A percentile compares a stretch with the other conserved stretches of the same genome.
Conservation (phyloP, 2,888 invertebrate genomes). For the Cyclophora punctaria region DNA sequence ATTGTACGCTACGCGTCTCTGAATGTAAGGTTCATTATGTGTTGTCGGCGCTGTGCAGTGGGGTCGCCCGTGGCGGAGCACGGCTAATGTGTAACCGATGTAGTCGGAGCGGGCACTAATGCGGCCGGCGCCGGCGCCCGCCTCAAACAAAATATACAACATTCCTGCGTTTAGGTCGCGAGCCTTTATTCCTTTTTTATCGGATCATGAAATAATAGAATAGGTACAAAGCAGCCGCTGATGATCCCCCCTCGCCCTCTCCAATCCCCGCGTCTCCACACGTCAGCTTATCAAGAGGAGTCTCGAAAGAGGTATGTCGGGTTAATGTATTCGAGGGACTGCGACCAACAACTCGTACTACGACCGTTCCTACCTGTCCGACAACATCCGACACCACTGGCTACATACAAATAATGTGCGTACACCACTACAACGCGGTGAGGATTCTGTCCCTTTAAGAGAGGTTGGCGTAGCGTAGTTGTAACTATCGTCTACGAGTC, state of each 20-base stretch:
- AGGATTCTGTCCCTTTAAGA: too few species aligned
- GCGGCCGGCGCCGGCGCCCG: slow-evolving; percentile 73
- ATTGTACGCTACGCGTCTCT: too few species aligned
- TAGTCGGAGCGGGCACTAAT: slow-evolving; percentile 52
- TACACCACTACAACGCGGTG: too few species aligned
- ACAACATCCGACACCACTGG: too few species aligned
- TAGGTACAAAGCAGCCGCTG: slow-evolving; percentile 57
- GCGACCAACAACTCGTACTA: not conserved
- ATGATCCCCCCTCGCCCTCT: slow-evolving; percentile 5
- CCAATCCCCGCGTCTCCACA: slow-evolving; percentile 3
- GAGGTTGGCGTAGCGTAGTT: too few species aligned
- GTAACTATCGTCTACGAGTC: too few species aligned
- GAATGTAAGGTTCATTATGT: too few species aligned
- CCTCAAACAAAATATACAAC: slow-evolving; percentile 60
- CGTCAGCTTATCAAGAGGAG: slow-evolving; percentile 3
- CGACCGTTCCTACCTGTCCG: too few species aligned
- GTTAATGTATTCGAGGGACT: slow-evolving; percentile 7
- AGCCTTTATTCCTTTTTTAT: slow-evolving; percentile 65
- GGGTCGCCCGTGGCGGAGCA: slow-evolving; percentile 19
- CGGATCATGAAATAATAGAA: slow-evolving; percentile 65
- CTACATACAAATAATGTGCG: too few species aligned
- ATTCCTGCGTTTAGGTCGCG: slow-evolving; percentile 64
- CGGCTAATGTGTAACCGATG: slow-evolving; percentile 62
- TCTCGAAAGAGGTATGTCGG: slow-evolving; percentile 2
- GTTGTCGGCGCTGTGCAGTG: not conserved